Evolutionary conservation across 2,797 vertebrate species (phyloP).

Genomic region (Miichthys miiuy): DNA sequence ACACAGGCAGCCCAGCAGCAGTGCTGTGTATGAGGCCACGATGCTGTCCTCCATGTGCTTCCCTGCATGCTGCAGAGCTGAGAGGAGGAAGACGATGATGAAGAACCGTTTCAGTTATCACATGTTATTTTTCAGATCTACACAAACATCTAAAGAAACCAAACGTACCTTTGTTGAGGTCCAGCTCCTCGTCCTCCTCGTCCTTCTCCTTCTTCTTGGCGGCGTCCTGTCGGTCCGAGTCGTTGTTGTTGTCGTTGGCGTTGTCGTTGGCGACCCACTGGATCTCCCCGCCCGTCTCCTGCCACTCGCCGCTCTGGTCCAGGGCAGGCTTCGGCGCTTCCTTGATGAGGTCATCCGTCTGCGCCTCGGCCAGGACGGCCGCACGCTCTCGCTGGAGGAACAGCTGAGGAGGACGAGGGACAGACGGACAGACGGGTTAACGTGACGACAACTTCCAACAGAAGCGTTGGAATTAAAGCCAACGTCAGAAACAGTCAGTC

Average conservation of each 20-base stretch:
- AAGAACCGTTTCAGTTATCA: not conserved
- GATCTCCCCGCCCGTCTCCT: slow-evolving; percentile 95
- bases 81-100: not conserved
- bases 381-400: slow-evolving; percentile 95
- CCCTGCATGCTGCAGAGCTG: slow-evolving; percentile 97
- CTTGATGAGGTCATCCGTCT: slow-evolving; percentile 98
- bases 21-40: slow-evolving; percentile 97
- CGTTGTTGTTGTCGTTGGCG: slow-evolving; percentile 61
- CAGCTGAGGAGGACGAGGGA: slow-evolving; percentile 79
- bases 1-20: slow-evolving; percentile 97
- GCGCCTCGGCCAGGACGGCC: slow-evolving; percentile 93
- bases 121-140: not conserved
- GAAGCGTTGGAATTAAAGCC: too few species aligned
- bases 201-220: slow-evolving; percentile 85
- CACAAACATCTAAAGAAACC: rapidly evolving
- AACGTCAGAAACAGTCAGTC: too few species aligned
- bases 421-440: not conserved
- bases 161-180: slow-evolving; percentile 95
- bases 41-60: slow-evolving; percentile 99
- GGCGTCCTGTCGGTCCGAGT: slow-evolving; percentile 86
- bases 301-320: slow-evolving; percentile 97
- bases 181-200: slow-evolving; percentile 95
- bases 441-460: too few species aligned
- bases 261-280: slow-evolving; percentile 94
- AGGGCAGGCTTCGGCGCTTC: slow-evolving; percentile 90